Evolutionary conservation across 2,113 vertebrate species (phyloP).

Genomic region (Mionectes macconnelli): DNA sequence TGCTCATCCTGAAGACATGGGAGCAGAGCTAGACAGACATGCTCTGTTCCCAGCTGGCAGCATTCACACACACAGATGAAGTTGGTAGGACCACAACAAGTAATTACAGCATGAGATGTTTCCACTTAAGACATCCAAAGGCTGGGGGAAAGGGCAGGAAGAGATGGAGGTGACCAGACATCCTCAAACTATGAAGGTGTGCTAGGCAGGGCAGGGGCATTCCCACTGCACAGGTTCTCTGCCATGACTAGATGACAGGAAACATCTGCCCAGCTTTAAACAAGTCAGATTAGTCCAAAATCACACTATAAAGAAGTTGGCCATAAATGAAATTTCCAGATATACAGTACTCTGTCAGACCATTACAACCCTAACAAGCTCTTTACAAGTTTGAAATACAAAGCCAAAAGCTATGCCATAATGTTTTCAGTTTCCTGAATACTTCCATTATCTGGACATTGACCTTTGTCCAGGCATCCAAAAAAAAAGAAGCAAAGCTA

Average conservation of each 20-base stretch:
- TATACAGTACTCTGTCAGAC: neutral
- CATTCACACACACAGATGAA: neutral
- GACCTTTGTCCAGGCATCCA: neutral
- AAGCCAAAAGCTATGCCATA: neutral
- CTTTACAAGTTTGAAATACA: neutral
- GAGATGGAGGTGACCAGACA: neutral
- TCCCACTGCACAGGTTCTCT: neutral
- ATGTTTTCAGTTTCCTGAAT: neutral
- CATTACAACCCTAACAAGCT: neutral
- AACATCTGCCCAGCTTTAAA: slow-evolving; percentile 11
- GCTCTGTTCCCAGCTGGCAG: neutral
- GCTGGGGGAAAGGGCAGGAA: neutral
- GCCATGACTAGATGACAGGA: neutral
- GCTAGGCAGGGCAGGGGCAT: neutral
- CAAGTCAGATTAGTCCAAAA: neutral
- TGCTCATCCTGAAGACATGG: neutral
- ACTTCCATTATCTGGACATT: neutral
- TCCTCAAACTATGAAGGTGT: neutral
- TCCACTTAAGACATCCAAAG: neutral
- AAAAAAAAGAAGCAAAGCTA: neutral
- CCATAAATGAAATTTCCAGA: neutral
- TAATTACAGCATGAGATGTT: neutral
- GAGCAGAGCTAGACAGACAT: neutral
- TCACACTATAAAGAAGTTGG: neutral
- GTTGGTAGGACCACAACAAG: neutral